Percentiles rank a stretch among this genome's conserved stretches.
Evolutionary conservation across 2,888 invertebrate species (phyloP).

Genomic region (Selenia dentaria): DNA sequence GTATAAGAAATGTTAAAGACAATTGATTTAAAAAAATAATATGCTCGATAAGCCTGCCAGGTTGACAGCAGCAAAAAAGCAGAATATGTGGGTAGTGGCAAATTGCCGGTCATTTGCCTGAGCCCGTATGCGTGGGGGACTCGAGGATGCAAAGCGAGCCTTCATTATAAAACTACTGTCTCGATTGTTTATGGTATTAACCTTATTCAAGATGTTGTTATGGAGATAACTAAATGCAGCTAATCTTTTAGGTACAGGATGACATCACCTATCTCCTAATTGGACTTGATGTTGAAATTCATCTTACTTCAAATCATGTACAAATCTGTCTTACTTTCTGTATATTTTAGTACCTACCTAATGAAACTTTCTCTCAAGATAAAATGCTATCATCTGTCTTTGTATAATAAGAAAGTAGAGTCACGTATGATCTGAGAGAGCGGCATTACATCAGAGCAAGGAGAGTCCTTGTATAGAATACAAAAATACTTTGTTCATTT

Average conservation of each 20-base stretch:
- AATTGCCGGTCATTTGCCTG: conserved; percentile 60
- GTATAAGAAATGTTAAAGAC: conserved; percentile 1
- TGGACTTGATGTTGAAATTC: conserved; percentile 14
- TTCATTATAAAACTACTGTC: conserved; percentile 27
- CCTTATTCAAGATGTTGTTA: conserved; percentile 23
- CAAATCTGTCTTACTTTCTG: conserved; percentile 2
- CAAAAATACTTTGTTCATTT: conserved; percentile 26
- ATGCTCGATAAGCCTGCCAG: conserved; percentile 4
- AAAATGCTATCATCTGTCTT: conserved; percentile 19
- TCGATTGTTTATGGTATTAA: conserved; percentile 28
- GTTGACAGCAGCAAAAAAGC: conserved; percentile 24
- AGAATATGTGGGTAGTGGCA: conserved; percentile 54
- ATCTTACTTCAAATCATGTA: conserved; percentile 8
- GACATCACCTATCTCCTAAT: conserved; percentile 23
- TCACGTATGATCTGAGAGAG: conserved; percentile 30
- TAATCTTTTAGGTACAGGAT: conserved; percentile 18
- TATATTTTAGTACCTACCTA: conserved; percentile 10
- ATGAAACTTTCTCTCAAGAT: conserved; percentile 17
- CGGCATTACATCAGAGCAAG: conserved; percentile 21
- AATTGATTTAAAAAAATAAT: neutral
- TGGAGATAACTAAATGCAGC: conserved; percentile 24
- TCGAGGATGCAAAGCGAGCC: conserved; percentile 27
- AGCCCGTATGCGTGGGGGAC: conserved; percentile 57
- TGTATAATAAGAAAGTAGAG: conserved; percentile 22
- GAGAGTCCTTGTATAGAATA: conserved; percentile 26